Evolutionary conservation across 2,888 invertebrate species (phyloP).

Genomic region (Chloroclysta siterata): DNA sequence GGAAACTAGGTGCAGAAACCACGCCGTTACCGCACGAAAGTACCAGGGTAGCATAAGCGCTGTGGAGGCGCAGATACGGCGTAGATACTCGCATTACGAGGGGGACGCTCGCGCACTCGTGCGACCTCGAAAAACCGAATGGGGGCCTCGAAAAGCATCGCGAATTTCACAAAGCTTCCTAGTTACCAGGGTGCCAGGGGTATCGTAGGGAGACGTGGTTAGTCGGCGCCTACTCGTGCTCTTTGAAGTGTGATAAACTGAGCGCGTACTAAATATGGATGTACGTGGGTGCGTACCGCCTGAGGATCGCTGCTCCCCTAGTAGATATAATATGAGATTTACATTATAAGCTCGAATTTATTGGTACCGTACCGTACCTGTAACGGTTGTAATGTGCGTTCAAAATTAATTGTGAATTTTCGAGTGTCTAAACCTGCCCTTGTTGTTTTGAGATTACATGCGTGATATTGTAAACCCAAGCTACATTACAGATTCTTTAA

Average conservation of each 20-base stretch:
- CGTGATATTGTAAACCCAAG: constrained; percentile 21
- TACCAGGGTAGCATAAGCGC: constrained; percentile 53
- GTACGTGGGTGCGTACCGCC: constrained; percentile 58
- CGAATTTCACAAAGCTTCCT: constrained; percentile 82
- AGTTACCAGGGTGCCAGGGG: constrained; percentile 66
- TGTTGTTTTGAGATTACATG: constrained; percentile 18
- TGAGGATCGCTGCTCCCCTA: constrained; percentile 46
- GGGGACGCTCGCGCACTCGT: constrained; percentile 49
- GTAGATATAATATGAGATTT: constrained; percentile 37
- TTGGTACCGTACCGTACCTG: constrained; percentile 27
- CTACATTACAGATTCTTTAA: constrained; percentile 13
- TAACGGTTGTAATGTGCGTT: constrained; percentile 23
- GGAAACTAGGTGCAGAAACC: constrained; percentile 70
- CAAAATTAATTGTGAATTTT: constrained; percentile 35
- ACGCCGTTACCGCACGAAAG: constrained; percentile 52
- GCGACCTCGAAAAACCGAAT: constrained; percentile 81
- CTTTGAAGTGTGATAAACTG: constrained; percentile 82
- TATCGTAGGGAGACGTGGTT: constrained; percentile 69
- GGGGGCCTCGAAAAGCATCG: constrained; percentile 77
- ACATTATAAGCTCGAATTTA: constrained; percentile 41
- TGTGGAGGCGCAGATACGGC: constrained; percentile 45
- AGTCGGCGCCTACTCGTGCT: constrained; percentile 70
- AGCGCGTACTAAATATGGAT: constrained; percentile 71
- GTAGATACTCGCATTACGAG: constrained; percentile 61
- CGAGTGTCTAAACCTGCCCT: constrained; percentile 24